phyloP scores from a whole-genome alignment of 2,888 invertebrate species.

The Nephrotoma guestfalica region DNA sequence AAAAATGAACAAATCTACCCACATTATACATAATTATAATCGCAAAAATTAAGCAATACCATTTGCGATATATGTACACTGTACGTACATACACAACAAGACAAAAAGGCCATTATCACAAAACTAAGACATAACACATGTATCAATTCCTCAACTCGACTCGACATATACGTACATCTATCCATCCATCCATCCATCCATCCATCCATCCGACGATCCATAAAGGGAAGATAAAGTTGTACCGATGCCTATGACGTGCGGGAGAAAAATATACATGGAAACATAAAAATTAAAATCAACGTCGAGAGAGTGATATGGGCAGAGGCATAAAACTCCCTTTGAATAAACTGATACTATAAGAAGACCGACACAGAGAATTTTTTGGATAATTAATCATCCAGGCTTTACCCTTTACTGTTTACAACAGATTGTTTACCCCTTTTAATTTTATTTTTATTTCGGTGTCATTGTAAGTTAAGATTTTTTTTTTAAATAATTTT shows the following conservation, averaged over 20 bases:
- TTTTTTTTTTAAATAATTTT: not conserved
- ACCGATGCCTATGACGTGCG: not conserved
- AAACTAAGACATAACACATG: not conserved
- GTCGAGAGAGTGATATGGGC: no score
- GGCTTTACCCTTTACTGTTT: not conserved
- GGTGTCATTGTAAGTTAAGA: not conserved
- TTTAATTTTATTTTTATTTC: not conserved
- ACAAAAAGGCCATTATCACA: not conserved
- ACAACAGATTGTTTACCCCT: not conserved
- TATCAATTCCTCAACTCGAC: not conserved
- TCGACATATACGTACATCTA: not conserved
- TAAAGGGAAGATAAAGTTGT: not conserved
- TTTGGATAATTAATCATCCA: not conserved
- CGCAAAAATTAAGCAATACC: not conserved
- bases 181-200: not conserved
- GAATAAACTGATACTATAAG: not conserved
- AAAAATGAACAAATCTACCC: not conserved
- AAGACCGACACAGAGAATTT: not conserved
- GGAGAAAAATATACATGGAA: no score
- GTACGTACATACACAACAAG: not conserved
- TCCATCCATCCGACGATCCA: not conserved
- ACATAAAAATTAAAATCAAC: no score
- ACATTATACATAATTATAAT: not conserved
- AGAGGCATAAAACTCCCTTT: not conserved
- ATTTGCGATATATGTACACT: not conserved